Conservation (phyloP, 92 coral and sea anemone genomes). For the Porites divaricata region DNA sequence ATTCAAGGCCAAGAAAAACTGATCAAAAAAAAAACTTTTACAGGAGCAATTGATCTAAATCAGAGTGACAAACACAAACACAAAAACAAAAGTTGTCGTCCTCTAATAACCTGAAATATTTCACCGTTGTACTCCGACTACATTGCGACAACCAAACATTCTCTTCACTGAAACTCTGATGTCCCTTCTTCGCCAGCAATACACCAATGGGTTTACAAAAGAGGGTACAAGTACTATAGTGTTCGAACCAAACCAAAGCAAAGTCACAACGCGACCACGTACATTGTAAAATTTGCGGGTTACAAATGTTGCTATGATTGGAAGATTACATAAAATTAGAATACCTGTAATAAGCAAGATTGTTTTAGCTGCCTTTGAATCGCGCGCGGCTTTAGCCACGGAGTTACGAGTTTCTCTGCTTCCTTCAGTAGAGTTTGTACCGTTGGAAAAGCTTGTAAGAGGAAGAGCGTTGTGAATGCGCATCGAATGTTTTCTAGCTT, state of each 20-base stretch:
- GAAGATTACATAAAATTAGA: slow-evolving; percentile 50
- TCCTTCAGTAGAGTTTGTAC: not conserved
- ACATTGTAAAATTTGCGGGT: slow-evolving; percentile 38
- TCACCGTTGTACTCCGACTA: not conserved
- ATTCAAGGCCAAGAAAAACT: too few relatives aligned
- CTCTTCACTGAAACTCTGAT: slow-evolving; percentile 24
- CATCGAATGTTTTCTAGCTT: slow-evolving; percentile 41
- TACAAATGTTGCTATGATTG: slow-evolving; percentile 42
- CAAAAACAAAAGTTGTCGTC: too few relatives aligned
- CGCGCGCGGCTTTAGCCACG: slow-evolving; percentile 2
- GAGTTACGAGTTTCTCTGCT: not conserved
- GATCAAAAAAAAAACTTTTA: too few relatives aligned
- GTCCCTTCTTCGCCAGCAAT: slow-evolving; percentile 58
- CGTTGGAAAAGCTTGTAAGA: not conserved
- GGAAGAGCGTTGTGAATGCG: slow-evolving; percentile 19
- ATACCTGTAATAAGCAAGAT: slow-evolving; percentile 34
- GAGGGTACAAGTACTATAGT: slow-evolving; percentile 38
- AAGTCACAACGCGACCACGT: slow-evolving; percentile 46
- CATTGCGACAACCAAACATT: slow-evolving; percentile 26
- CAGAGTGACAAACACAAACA: too few relatives aligned
- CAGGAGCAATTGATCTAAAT: too few relatives aligned
- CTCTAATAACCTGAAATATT: not conserved
- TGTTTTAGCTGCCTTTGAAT: slow-evolving; percentile 47
- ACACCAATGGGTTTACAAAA: slow-evolving; percentile 45
- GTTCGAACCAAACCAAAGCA: slow-evolving; percentile 54